These are phyloP conservation scores for Kryphioiulus occultus DNA, from an alignment of 2,888 invertebrate genomes.

Conservation along the genomic window DNA sequence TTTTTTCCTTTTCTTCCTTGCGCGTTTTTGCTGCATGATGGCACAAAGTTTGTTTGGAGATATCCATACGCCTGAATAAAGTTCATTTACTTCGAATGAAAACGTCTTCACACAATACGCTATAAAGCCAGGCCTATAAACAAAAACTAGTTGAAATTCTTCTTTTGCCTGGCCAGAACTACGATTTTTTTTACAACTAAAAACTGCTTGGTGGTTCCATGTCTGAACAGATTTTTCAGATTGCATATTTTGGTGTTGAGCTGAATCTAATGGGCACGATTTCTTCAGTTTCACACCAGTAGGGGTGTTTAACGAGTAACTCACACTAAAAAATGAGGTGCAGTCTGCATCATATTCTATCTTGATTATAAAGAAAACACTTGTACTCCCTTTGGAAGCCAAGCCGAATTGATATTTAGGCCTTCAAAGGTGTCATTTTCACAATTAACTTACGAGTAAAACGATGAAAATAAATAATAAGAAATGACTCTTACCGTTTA, in stretches of 20 bases:
- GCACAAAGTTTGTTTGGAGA: background rate
- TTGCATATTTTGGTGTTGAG: background rate
- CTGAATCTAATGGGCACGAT: background rate
- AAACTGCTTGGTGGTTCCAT: background rate
- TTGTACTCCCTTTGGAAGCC: too few relatives aligned
- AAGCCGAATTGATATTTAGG: too few relatives aligned
- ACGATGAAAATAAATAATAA: too few relatives aligned
- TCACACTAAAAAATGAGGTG: too few relatives aligned
- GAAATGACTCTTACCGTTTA: too few relatives aligned
- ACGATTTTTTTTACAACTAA: background rate
- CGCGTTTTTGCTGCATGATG: background rate
- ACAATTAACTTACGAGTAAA: too few relatives aligned
- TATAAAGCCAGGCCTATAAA: background rate
- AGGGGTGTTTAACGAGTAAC: too few relatives aligned
- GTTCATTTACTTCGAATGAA: constrained; percentile 42
- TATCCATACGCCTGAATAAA: constrained; percentile 35
- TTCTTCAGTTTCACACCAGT: background rate
- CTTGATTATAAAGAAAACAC: too few relatives aligned
- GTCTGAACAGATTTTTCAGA: background rate
- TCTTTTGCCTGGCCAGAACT: background rate
- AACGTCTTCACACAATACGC: background rate
- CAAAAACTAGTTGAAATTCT: constrained; percentile 35
- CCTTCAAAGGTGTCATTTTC: too few relatives aligned
- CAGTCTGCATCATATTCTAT: too few relatives aligned
- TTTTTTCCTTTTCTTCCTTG: background rate